A percentile compares a stretch with the other conserved stretches of the same genome.
Evolutionary conservation across 2,888 invertebrate species (phyloP).

Genomic region (Cordylochernes scorpioides): DNA sequence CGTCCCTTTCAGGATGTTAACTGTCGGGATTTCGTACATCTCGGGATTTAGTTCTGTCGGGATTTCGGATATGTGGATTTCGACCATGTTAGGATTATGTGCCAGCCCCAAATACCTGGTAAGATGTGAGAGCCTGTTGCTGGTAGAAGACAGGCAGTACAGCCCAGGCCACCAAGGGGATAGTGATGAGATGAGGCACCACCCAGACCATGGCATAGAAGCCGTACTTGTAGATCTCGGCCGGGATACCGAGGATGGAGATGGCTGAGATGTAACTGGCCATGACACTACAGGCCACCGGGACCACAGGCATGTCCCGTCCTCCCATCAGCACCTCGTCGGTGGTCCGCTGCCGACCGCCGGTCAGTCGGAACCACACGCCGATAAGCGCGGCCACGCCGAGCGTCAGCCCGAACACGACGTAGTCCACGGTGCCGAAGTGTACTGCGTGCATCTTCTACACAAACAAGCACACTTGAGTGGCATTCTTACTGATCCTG

Average conservation of each 20-base stretch:
- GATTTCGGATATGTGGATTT: too few relatives aligned
- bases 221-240: slow-evolving; percentile 58
- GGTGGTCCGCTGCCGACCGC: slow-evolving; percentile 52
- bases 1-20: too few relatives aligned
- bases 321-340: slow-evolving; percentile 39
- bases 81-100: too few relatives aligned
- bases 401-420: slow-evolving; percentile 9
- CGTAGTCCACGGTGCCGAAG: slow-evolving; percentile 7
- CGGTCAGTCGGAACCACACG: slow-evolving; percentile 53
- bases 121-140: too few relatives aligned
- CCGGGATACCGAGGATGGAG: slow-evolving; percentile 55
- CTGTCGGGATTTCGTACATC: too few relatives aligned
- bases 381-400: slow-evolving; percentile 28
- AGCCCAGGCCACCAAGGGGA: slow-evolving; percentile 43
- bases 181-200: slow-evolving; percentile 45
- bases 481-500: too few relatives aligned
- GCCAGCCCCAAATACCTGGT: too few relatives aligned
- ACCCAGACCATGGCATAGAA: slow-evolving; percentile 59
- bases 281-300: slow-evolving; percentile 65
- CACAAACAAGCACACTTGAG: too few relatives aligned
- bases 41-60: too few relatives aligned
- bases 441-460: slow-evolving; percentile 1
- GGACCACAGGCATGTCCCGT: slow-evolving; percentile 44
- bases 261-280: slow-evolving; percentile 78
- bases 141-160: slow-evolving; percentile 67